Evolutionary conservation across 2,797 vertebrate genomes (phyloP).

Genomic region (Pangasius mekongensis): DNA sequence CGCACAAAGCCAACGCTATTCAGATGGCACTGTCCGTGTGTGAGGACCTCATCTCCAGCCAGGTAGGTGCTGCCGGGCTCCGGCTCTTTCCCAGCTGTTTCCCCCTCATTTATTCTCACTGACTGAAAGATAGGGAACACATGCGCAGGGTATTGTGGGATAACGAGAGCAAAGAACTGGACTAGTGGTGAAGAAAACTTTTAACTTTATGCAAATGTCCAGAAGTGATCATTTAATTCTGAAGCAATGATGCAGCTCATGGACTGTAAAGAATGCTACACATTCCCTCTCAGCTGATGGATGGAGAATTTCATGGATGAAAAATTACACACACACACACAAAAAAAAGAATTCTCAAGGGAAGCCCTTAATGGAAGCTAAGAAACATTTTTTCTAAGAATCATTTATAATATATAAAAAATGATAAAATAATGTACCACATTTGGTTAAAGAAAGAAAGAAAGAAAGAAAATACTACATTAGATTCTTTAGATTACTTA

Average conservation of each 20-base stretch:
- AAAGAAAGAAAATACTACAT: neutral
- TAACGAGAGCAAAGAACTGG: neutral
- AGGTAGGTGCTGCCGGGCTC: constrained; percentile 73
- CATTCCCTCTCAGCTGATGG: neutral
- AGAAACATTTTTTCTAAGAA: neutral
- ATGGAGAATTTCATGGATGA: neutral
- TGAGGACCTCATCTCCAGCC: constrained; percentile 97
- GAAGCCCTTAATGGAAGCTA: neutral
- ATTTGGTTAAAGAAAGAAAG: neutral
- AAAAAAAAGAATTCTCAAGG: neutral
- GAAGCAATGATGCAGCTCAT: neutral
- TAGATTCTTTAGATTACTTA: neutral
- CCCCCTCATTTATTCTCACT: neutral
- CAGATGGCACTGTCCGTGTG: constrained; percentile 98
- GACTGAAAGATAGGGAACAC: neutral
- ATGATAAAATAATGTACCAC: neutral
- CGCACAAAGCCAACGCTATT: constrained; percentile 95
- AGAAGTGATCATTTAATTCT: neutral
- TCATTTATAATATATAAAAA: neutral
- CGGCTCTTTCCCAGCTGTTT: neutral
- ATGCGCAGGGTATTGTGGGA: neutral
- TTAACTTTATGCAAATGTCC: neutral
- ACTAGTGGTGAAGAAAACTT: neutral
- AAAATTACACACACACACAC: neutral
- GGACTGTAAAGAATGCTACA: neutral